These are phyloP conservation scores for Adineta ricciae DNA, from an alignment of 2,888 invertebrate genomes.

Conservation along the genomic window DNA sequence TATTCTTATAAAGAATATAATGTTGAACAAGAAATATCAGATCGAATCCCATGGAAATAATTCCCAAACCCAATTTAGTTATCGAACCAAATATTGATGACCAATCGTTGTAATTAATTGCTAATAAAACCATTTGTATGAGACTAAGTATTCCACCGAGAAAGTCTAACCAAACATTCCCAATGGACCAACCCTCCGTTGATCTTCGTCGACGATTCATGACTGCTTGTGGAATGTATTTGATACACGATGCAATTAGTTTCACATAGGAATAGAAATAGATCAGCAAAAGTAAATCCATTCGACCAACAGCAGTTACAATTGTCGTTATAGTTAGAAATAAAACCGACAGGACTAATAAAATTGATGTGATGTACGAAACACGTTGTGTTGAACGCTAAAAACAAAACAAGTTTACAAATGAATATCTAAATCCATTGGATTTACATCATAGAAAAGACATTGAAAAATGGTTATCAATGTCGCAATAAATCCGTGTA, in stretches of 20 bases:
- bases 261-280: slow-evolving; percentile 92
- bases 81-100: slow-evolving; percentile 86
- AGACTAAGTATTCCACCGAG: slow-evolving; percentile 85
- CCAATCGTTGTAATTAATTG: slow-evolving; percentile 75
- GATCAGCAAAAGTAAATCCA: slow-evolving; percentile 80
- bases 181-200: slow-evolving; percentile 95
- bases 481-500: slow-evolving; percentile 80
- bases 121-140: slow-evolving; percentile 85
- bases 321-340: slow-evolving; percentile 61
- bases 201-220: slow-evolving; percentile 92
- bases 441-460: slow-evolving; percentile 58
- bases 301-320: slow-evolving; percentile 56
- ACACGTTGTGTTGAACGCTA: background rate
- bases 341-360: slow-evolving; percentile 59
- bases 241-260: slow-evolving; percentile 81
- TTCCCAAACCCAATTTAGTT: slow-evolving; percentile 89
- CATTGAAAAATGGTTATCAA: slow-evolving; percentile 75
- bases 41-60: slow-evolving; percentile 91
- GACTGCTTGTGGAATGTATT: slow-evolving; percentile 91
- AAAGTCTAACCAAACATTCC: slow-evolving; percentile 89
- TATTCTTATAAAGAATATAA: slow-evolving; percentile 67
- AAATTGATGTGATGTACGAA: slow-evolving; percentile 55
- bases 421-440: background rate
- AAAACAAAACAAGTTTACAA: background rate
- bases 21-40: slow-evolving; percentile 92